These are phyloP conservation scores for Scolopax rusticola DNA, from an alignment of 2,797 vertebrate species.

Conservation along the genomic window DNA sequence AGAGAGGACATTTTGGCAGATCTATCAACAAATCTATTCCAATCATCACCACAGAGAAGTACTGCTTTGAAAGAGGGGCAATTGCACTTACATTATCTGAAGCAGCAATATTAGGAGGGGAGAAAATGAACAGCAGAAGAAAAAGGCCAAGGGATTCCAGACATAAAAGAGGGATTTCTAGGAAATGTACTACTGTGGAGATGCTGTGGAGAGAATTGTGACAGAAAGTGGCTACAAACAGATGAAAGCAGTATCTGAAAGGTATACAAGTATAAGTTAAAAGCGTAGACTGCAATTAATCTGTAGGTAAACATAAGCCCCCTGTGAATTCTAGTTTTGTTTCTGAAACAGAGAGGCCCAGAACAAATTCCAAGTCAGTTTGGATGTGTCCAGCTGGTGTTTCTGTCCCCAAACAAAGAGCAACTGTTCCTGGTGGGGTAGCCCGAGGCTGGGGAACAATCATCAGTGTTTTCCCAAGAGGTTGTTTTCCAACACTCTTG, in stretches of 20 bases:
- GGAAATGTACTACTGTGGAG: not conserved
- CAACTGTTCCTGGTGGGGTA: constrained; percentile 18
- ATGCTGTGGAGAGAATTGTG: not conserved
- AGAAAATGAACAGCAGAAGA: not conserved
- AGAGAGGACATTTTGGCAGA: not conserved
- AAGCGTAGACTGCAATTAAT: not conserved
- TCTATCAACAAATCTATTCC: not conserved
- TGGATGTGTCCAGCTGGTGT: constrained; percentile 6
- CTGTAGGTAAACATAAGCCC: not conserved
- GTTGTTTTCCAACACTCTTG: constrained; percentile 41
- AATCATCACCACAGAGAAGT: not conserved
- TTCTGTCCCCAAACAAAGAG: constrained; percentile 19
- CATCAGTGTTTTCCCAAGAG: not conserved
- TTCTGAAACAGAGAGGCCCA: not conserved
- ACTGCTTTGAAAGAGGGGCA: not conserved
- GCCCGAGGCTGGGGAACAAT: constrained; percentile 21
- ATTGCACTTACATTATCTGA: not conserved
- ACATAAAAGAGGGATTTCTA: not conserved
- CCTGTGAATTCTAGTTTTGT: not conserved
- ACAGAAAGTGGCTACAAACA: not conserved
- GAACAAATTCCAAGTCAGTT: constrained; percentile 24
- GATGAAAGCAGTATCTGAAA: not conserved
- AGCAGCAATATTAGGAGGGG: not conserved
- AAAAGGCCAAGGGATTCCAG: not conserved
- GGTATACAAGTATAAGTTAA: not conserved